Percentiles rank a stretch among this genome's conserved stretches.
Evolutionary conservation across 2,113 vertebrate species (phyloP).

Genomic region (Dendropsophus ebraccatus): DNA sequence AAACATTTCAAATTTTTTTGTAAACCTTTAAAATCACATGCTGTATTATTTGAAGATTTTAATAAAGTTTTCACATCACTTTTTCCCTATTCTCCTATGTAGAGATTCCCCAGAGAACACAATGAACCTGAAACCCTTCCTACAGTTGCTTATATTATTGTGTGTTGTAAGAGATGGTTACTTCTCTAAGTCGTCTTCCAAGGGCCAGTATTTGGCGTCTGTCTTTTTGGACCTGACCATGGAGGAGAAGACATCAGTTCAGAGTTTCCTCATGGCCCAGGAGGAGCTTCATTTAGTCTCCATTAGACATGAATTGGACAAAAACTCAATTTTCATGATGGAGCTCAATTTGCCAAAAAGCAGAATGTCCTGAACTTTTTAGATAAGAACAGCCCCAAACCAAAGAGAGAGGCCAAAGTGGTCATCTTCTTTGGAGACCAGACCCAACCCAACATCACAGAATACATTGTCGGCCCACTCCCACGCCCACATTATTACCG

Average conservation of each 20-base stretch:
- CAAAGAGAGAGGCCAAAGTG: constrained; percentile 78
- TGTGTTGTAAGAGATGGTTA: rapidly evolving
- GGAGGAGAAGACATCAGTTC: constrained; percentile 76
- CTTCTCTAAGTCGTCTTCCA: rapidly evolving
- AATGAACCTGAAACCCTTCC: constrained; percentile 46
- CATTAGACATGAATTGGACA: constrained; percentile 65
- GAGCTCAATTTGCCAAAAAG: constrained; percentile 87
- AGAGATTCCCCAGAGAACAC: not conserved
- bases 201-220: constrained; percentile 15
- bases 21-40: too few species aligned
- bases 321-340: constrained; percentile 86
- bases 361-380: constrained; percentile 77
- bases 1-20: too few species aligned
- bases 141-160: not conserved
- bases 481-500: constrained; percentile 73
- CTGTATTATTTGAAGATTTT: too few species aligned
- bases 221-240: constrained; percentile 84
- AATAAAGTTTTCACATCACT: not conserved
- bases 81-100: not conserved
- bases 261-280: constrained; percentile 73
- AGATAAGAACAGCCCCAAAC: constrained; percentile 70
- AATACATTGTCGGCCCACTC: constrained; percentile 82
- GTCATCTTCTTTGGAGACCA: constrained; percentile 84
- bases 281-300: constrained; percentile 74
- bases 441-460: constrained; percentile 79